A percentile compares a stretch with the other conserved stretches of the same genome.
These are phyloP conservation scores for Eremophila alpestris DNA, from an alignment of 2,797 vertebrate genomes.

Conservation along the genomic window DNA sequence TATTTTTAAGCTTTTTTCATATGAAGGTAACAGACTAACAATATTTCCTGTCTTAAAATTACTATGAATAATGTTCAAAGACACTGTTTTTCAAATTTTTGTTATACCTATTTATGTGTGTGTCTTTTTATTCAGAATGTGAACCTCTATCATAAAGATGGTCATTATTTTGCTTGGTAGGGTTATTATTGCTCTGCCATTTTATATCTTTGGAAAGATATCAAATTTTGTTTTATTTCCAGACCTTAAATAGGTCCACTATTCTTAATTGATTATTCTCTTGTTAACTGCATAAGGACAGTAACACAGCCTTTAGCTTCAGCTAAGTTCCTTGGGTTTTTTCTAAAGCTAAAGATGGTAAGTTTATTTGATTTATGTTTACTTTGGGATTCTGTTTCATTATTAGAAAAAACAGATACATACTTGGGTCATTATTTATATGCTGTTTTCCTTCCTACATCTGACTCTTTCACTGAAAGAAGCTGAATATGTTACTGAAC, in stretches of 20 bases:
- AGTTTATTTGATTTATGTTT: neutral
- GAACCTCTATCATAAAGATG: neutral
- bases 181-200: neutral
- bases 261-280: slow-evolving; percentile 4
- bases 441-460: neutral
- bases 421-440: neutral
- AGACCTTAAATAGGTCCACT: neutral
- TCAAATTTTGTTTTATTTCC: neutral
- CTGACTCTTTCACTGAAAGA: slow-evolving; percentile 6
- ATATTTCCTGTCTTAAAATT: neutral
- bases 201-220: slow-evolving; percentile 10
- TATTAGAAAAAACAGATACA: neutral
- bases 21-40: neutral
- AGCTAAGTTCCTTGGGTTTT: neutral
- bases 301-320: neutral
- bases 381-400: neutral
- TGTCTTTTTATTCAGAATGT: neutral
- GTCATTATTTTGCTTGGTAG: neutral
- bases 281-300: neutral
- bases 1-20: neutral
- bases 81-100: neutral
- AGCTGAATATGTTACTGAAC: neutral
- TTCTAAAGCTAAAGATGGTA: neutral
- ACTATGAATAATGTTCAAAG: neutral
- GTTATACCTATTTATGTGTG: fast-evolving